Evolutionary conservation across 2,797 vertebrate species (phyloP).

Genomic region (Diplodus puntazzo): DNA sequence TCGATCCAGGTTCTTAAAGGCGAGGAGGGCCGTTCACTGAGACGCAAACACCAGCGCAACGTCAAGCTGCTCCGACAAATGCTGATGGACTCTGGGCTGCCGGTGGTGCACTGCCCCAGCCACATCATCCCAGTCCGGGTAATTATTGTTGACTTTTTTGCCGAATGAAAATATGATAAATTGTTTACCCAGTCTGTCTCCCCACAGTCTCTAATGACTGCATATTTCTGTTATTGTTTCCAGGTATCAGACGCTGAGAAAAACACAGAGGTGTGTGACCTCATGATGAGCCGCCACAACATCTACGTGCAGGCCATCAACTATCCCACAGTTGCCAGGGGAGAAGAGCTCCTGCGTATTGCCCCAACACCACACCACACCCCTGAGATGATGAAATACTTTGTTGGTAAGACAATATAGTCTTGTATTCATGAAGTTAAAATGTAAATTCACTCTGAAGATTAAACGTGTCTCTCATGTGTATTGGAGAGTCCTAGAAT

Average conservation of each 20-base stretch:
- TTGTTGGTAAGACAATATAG: slow-evolving; percentile 88
- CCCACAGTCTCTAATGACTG: neutral
- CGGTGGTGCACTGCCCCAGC: slow-evolving; percentile 96
- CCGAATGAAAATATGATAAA: slow-evolving; percentile 2
- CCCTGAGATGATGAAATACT: slow-evolving; percentile 97
- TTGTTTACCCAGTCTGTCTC: neutral
- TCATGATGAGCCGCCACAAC: slow-evolving; percentile 94
- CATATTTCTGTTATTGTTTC: neutral
- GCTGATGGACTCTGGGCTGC: slow-evolving; percentile 96
- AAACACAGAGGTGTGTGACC: slow-evolving; percentile 94
- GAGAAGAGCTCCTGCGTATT: slow-evolving; percentile 95
- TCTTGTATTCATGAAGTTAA: neutral
- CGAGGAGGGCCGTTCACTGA: slow-evolving; percentile 87
- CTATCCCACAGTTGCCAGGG: slow-evolving; percentile 94
- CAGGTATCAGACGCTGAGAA: slow-evolving; percentile 95
- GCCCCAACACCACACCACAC: slow-evolving; percentile 97
- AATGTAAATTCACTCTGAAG: neutral
- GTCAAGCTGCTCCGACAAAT: slow-evolving; percentile 96
- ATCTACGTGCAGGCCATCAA: slow-evolving; percentile 99
- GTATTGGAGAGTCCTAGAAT: neutral
- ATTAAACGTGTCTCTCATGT: neutral
- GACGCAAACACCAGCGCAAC: slow-evolving; percentile 95
- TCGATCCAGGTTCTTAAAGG: slow-evolving; percentile 92
- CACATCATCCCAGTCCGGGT: slow-evolving; percentile 98
- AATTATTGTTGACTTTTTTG: slow-evolving; percentile 29